phyloP scores from a whole-genome alignment of 2,113 vertebrate genomes.

The Tragelaphus imberbis region DNA sequence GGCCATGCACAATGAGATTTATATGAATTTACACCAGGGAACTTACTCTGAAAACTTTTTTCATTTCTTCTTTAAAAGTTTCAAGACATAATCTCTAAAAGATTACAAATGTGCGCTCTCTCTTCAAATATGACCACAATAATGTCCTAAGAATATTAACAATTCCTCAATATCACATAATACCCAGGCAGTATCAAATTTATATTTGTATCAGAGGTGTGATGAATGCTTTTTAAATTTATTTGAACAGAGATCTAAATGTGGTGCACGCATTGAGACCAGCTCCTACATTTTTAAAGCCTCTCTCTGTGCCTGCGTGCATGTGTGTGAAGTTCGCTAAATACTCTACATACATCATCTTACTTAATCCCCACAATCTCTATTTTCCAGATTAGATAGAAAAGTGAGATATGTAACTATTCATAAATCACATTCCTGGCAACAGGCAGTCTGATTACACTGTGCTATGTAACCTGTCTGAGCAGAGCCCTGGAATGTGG shows the following conservation, averaged over 20 bases:
- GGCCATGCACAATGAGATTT: not conserved
- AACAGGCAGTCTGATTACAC: not conserved
- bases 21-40: not conserved
- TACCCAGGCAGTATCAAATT: not conserved
- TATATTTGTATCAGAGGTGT: not conserved
- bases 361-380: not conserved
- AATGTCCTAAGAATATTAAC: not conserved
- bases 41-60: not conserved
- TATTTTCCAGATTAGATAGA: not conserved
- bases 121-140: not conserved
- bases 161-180: not conserved
- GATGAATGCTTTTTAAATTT: not conserved
- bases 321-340: not conserved
- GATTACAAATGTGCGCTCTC: not conserved
- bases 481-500: not conserved
- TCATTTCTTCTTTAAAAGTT: constrained; percentile 19
- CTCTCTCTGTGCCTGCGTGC: not conserved
- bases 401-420: not conserved
- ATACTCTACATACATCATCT: not conserved
- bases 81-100: not conserved
- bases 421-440: not conserved
- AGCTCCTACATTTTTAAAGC: not conserved
- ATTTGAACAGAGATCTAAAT: not conserved
- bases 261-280: not conserved
- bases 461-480: not conserved